Conservation (phyloP, 2,113 vertebrate species). For the Otus sunia region DNA sequence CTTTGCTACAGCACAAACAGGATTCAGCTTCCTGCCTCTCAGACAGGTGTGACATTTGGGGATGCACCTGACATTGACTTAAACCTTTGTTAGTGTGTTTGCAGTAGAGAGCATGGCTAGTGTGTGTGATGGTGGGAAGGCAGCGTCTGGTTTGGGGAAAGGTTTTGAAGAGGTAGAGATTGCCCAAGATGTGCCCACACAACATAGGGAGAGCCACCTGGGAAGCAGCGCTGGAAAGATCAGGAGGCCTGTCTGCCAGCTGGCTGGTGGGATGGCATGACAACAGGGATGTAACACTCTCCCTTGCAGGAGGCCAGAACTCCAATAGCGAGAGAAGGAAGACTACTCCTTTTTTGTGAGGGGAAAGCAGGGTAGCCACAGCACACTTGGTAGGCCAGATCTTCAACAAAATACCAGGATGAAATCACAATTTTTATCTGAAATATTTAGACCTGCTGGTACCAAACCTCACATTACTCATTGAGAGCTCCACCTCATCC, state of each 20-base stretch:
- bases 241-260: neutral
- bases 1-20: neutral
- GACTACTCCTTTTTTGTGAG: neutral
- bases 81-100: neutral
- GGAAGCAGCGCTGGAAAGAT: neutral
- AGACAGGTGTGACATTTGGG: neutral
- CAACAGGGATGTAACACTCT: neutral
- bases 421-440: constrained; percentile 14
- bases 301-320: neutral
- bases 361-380: neutral
- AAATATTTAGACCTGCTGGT: constrained; percentile 1
- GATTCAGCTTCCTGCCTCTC: neutral
- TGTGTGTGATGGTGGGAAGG: neutral
- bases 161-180: neutral
- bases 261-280: neutral
- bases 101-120: neutral
- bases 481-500: neutral
- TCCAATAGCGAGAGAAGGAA: neutral
- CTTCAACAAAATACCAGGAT: neutral
- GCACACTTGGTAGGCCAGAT: neutral
- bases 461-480: constrained; percentile 32
- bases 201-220: neutral
- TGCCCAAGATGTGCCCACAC: neutral
- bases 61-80: neutral
- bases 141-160: neutral